Evolutionary conservation across 1,140 invertebrate genomes (phyloP).

Genomic region (Drosophila ogumai): DNA sequence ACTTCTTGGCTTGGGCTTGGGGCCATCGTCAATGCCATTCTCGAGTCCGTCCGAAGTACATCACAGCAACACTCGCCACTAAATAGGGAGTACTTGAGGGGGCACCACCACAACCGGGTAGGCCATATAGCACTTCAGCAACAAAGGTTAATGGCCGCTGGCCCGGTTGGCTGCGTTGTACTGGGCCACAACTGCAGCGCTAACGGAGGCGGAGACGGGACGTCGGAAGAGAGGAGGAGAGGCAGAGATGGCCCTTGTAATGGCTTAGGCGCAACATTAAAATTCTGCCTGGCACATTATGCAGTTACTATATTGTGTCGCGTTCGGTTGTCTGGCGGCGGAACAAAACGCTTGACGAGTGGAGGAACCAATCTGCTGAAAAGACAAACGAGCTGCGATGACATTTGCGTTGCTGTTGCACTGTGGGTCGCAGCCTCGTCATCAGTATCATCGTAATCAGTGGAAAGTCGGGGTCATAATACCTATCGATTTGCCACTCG

Average conservation of each 20-base stretch:
- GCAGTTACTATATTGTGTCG: constrained; percentile 47
- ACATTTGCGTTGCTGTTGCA: constrained; percentile 29
- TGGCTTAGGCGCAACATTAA: constrained; percentile 53
- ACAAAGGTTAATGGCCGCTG: constrained; percentile 53
- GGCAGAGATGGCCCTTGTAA: constrained; percentile 52
- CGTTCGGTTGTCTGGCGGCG: constrained; percentile 28
- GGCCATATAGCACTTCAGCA: constrained; percentile 18
- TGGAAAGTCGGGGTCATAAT: constrained; percentile 10
- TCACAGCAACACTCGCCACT: constrained; percentile 24
- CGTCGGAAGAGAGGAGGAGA: constrained; percentile 34
- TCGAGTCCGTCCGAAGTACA: constrained; percentile 33
- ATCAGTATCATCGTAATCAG: constrained; percentile 23
- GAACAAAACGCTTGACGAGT: constrained; percentile 42
- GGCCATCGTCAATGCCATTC: constrained; percentile 48
- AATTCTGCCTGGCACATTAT: constrained; percentile 50
- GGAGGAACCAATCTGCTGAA: constrained; percentile 44
- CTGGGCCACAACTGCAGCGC: constrained; percentile 39
- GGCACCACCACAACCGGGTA: constrained; percentile 6
- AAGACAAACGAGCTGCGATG: constrained; percentile 52
- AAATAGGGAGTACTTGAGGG: constrained; percentile 21
- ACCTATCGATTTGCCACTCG: constrained; percentile 1
- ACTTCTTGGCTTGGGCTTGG: constrained; percentile 48
- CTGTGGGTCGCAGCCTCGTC: constrained; percentile 11
- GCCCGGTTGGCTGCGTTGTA: constrained; percentile 32
- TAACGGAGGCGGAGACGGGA: background rate